These are phyloP conservation scores for Melanotaenia trifasciata DNA, from an alignment of 2,797 vertebrate genomes.

Conservation along the genomic window DNA sequence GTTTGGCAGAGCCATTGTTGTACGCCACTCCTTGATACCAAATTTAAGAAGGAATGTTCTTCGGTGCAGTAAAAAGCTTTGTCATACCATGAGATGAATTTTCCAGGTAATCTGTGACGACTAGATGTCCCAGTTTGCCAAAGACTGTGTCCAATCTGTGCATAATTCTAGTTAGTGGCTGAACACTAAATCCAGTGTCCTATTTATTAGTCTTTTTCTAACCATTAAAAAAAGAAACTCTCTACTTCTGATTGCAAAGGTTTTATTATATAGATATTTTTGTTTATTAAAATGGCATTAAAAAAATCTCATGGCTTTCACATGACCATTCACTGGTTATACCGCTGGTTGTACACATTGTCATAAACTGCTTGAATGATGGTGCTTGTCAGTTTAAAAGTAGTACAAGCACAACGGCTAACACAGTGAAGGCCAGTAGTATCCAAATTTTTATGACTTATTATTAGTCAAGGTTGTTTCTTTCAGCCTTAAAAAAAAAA, in stretches of 20 bases:
- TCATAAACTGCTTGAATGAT: neutral
- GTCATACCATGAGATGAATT: constrained; percentile 36
- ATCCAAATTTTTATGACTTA: neutral
- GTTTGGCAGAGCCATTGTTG: neutral
- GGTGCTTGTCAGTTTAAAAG: neutral
- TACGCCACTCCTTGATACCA: constrained; percentile 16
- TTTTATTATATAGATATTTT: too few species aligned
- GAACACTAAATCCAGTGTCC: neutral
- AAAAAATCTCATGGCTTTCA: neutral
- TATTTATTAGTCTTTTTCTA: constrained; percentile 1
- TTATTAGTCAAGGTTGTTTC: neutral
- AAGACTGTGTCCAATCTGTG: constrained; percentile 2
- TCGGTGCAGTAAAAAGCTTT: constrained; percentile 35
- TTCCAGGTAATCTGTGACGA: constrained; percentile 45
- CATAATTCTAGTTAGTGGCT: constrained; percentile 19
- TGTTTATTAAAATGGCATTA: too few species aligned
- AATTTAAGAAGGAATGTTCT: constrained; percentile 33
- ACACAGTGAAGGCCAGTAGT: neutral
- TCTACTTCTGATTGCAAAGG: neutral
- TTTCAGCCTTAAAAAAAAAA: neutral
- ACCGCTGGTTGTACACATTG: neutral
- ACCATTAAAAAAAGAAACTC: neutral
- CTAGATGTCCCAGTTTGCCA: constrained; percentile 34
- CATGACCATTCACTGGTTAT: neutral
- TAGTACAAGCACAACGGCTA: neutral